Conservation (phyloP, 1,140 invertebrate genomes). For the Contarinia nasturtii region DNA sequence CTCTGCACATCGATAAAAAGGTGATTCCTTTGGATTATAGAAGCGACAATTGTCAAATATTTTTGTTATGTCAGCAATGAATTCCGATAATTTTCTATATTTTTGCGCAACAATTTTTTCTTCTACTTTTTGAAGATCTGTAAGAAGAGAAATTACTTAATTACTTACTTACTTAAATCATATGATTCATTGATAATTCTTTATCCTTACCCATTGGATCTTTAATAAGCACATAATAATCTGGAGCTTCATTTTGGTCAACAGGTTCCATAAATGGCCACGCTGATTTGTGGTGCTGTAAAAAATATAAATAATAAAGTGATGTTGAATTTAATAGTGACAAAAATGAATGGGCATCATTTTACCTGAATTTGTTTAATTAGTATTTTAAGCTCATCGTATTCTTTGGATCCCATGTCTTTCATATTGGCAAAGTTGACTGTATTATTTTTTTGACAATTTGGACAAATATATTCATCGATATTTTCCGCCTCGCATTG, state of each 20-base stretch:
- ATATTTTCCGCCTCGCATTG: conserved; percentile 88
- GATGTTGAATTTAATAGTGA: no score
- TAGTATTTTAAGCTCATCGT: conserved; percentile 63
- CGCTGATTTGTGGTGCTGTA: conserved; percentile 58
- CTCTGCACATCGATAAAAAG: conserved; percentile 90
- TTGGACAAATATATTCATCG: conserved; percentile 91
- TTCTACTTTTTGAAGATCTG: conserved; percentile 88
- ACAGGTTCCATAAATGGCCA: conserved; percentile 97
- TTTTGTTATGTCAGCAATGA: conserved; percentile 93
- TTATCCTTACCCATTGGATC: conserved; percentile 87
- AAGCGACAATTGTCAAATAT: conserved; percentile 97
- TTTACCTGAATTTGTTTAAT: conserved; percentile 78
- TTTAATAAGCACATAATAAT: conserved; percentile 94
- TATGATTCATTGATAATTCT: no score
- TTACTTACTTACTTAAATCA: conserved; percentile 1
- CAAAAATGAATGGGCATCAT: not conserved
- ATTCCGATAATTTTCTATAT: conserved; percentile 80
- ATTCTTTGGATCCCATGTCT: conserved; percentile 60
- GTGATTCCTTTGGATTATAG: conserved; percentile 88
- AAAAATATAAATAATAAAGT: not conserved
- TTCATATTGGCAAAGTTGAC: conserved; percentile 84
- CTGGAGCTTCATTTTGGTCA: conserved; percentile 82
- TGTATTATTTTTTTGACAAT: conserved; percentile 74
- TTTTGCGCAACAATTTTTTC: conserved; percentile 61
- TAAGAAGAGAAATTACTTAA: conserved; percentile 19